Percentiles rank a stretch among this genome's conserved stretches.
phyloP scores from a whole-genome alignment of 2,888 invertebrate species.

The Ariolimax columbianus region DNA sequence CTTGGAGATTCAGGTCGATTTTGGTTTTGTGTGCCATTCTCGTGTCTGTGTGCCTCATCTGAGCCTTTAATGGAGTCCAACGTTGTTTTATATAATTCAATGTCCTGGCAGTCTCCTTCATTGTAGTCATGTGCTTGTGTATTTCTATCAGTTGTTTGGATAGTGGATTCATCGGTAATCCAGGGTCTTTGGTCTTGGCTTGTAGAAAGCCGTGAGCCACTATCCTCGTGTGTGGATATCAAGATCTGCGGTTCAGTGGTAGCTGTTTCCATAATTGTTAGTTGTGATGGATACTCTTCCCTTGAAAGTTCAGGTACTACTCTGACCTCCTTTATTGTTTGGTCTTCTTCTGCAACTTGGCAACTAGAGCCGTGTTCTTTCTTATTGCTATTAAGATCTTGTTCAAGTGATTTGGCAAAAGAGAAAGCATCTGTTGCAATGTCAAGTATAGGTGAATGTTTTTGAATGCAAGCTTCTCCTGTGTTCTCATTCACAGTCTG shows the following conservation, averaged over 20 bases:
- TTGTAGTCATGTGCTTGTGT: not conserved
- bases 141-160: not conserved
- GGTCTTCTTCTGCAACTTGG: not conserved
- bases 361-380: not conserved
- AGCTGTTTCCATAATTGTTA: not conserved
- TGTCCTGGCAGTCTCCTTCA: not conserved
- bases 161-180: not conserved
- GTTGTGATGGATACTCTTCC: not conserved
- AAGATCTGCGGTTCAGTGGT: not conserved
- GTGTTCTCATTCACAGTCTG: too few species aligned
- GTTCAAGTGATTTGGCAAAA: not conserved
- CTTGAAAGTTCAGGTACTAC: not conserved
- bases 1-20: too few species aligned
- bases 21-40: too few species aligned
- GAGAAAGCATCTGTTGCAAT: not conserved
- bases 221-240: not conserved
- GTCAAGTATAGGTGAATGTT: not conserved
- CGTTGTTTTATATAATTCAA: too few species aligned
- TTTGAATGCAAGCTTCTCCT: not conserved
- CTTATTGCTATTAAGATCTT: not conserved
- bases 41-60: too few species aligned
- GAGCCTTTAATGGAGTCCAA: too few species aligned
- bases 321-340: not conserved
- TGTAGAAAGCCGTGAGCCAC: not conserved
- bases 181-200: not conserved